Evolutionary conservation across 2,888 invertebrate genomes (phyloP).

Genomic region (Scaptomyza flava): DNA sequence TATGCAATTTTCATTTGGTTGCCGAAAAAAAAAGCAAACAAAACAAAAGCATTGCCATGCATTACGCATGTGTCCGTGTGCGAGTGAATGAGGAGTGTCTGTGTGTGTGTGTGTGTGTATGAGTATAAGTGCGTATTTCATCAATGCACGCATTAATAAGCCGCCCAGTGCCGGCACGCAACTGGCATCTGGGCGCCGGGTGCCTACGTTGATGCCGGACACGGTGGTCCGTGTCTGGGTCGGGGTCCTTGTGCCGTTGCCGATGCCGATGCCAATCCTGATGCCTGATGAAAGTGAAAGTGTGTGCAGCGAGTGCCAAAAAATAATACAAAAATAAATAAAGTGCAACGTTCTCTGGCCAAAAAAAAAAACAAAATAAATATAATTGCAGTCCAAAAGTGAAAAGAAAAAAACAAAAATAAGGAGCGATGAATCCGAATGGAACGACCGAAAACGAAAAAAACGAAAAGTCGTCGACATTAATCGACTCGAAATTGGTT

Average conservation of each 20-base stretch:
- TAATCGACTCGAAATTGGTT: conserved; percentile 81
- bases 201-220: conserved; percentile 36
- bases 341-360: conserved; percentile 31
- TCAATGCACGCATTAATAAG: conserved; percentile 82
- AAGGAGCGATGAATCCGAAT: conserved; percentile 33
- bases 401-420: conserved; percentile 24
- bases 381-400: conserved; percentile 67
- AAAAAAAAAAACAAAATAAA: conserved; percentile 77
- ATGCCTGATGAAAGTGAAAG: conserved; percentile 61
- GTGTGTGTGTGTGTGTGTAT: conserved; percentile 23
- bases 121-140: conserved; percentile 71
- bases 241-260: conserved; percentile 6
- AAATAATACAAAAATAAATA: conserved; percentile 37
- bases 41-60: conserved; percentile 57
- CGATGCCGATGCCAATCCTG: conserved; percentile 12
- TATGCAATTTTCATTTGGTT: conserved; percentile 79
- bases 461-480: conserved; percentile 64
- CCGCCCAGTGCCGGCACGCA: conserved; percentile 47
- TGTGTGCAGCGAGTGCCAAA: conserved; percentile 54
- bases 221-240: neutral
- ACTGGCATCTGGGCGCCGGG: conserved; percentile 56
- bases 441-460: conserved; percentile 44
- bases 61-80: conserved; percentile 66
- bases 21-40: conserved; percentile 56
- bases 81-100: conserved; percentile 33